phyloP scores from a whole-genome alignment of 2,113 vertebrate species.

The rat (Rattus norvegicus) region GRCr8 NC_086025.1:37428001-37428500 shows the following conservation, averaged over 20 bases:
- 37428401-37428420: no score
- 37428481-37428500: not conserved
- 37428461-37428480: not conserved
- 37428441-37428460: not conserved
- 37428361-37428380: not conserved
- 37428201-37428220: not conserved
- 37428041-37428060: not conserved
- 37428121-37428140: slow-evolving; percentile 1
- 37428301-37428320: not conserved
- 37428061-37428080: not conserved
- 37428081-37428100: not conserved
- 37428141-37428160: not conserved
- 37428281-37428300: not conserved
- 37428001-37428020: not conserved
- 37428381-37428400: not conserved
- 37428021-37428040: no score
- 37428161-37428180: not conserved
- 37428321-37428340: not conserved
- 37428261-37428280: not conserved
- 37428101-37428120: not conserved
- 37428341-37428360: not conserved
- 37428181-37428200: not conserved
- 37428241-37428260: no score
- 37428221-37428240: not conserved
- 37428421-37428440: not conserved